Base-by-base conservation (phyloP, 1,140 invertebrate species). In the Sogatella furcifera region DNA sequence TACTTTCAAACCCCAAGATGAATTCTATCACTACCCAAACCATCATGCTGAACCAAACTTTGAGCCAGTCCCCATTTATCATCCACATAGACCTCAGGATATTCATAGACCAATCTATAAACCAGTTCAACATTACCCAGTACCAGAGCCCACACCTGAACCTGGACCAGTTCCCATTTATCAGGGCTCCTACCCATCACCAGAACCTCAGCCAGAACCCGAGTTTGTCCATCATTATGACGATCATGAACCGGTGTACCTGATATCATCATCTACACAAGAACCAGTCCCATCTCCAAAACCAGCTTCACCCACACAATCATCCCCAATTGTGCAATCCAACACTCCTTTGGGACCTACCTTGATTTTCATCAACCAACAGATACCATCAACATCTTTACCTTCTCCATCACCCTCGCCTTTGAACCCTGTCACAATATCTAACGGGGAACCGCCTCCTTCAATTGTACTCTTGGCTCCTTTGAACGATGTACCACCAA, bases 391-490 rank as follows among this genome's bases (percentile, higher is more conserved):
- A 9, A 38, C 34, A 4, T 49, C 52, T 5, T 42, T 54, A n/a
- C 52, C 24, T 14, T 28, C 43, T 15, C 59, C 22, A 19, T 55
- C 54, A 31, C 31, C 54, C 17, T 42, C 52, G 9, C 56, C 63
- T 21, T 53, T 64, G n/a, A 64, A 64, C 34, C 54, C 46, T 49
- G 38, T 59, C n/a, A 42, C 44, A 13, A 42, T 55, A 31, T 15
- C 59, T 10, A 57, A 52, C 17, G 64, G 64, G 3, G 55, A 49
- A n/a, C 64, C 67, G 2, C 65, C 67, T 11, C 67, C 67, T 6
- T 58, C 63, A 28, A 69, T 69, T 49, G 60, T 66, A 6, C 60
- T 66, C 17, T n/a, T 66, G 19, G 42, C 63, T 31, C 17, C 62
- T 21, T 21, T 53, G 17, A 52, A 31, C 13, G 58, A 49, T 15